phyloP scores from a whole-genome alignment of 2,797 vertebrate genomes.

The Gallinago nigripennis region DNA sequence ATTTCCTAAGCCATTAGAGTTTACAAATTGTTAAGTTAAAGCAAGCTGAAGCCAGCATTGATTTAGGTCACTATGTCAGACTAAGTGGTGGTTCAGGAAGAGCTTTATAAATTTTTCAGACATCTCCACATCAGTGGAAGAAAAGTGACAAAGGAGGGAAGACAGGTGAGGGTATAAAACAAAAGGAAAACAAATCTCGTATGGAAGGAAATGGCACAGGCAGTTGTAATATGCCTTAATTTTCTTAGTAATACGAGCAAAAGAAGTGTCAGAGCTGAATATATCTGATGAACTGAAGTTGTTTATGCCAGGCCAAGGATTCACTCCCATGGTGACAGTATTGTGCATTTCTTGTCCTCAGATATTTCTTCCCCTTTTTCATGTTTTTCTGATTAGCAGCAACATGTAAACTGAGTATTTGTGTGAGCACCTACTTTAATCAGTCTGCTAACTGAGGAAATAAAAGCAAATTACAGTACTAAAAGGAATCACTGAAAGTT shows the following conservation, averaged over 20 bases:
- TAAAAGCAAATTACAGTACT: neutral
- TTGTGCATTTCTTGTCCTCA: neutral
- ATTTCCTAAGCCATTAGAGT: neutral
- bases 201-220: neutral
- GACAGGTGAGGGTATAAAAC: neutral
- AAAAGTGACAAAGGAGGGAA: neutral
- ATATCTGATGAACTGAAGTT: neutral
- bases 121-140: neutral
- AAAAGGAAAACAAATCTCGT: neutral
- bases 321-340: neutral
- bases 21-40: neutral
- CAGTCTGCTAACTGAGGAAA: neutral
- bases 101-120: neutral
- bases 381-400: neutral
- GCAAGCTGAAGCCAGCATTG: neutral
- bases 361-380: neutral
- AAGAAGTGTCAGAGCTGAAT: neutral
- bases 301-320: neutral
- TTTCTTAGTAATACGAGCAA: neutral
- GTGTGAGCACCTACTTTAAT: neutral
- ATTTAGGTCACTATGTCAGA: neutral
- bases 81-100: neutral
- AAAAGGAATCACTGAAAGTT: constrained; percentile 7
- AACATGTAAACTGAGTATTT: neutral
- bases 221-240: neutral